phyloP scores from a whole-genome alignment of 2,113 vertebrate species.

The Gallinago media region DNA sequence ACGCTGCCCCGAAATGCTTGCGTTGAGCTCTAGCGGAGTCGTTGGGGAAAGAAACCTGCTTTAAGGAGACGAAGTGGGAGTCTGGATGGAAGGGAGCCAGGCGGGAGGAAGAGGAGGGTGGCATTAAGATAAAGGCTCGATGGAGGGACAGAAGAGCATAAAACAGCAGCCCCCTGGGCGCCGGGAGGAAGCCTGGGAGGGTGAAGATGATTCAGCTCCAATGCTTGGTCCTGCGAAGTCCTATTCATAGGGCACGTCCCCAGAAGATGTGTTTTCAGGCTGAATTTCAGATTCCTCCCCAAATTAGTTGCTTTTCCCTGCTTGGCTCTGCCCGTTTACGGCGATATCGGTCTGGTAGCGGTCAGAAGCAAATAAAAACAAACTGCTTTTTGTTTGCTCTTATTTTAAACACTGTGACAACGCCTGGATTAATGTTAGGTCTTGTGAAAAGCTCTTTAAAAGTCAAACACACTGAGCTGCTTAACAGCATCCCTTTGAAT shows the following conservation, averaged over 20 bases:
- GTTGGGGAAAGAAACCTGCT: not conserved
- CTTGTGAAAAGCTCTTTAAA: slow-evolving; percentile 48
- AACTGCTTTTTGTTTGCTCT: slow-evolving; percentile 20
- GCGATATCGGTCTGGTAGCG: not conserved
- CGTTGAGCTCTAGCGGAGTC: not conserved
- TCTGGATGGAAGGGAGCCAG: not conserved
- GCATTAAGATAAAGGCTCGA: not conserved
- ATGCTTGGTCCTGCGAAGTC: not conserved
- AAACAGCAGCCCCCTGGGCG: not conserved
- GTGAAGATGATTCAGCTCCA: not conserved
- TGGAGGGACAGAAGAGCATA: not conserved
- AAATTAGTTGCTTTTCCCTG: not conserved
- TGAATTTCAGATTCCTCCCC: not conserved
- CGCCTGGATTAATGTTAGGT: slow-evolving; percentile 27
- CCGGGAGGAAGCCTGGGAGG: not conserved
- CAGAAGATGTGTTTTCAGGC: not conserved
- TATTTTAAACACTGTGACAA: slow-evolving; percentile 13
- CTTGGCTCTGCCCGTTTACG: not conserved
- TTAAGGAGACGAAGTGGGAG: not conserved
- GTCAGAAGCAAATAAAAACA: slow-evolving; percentile 23
- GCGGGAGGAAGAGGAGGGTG: not conserved
- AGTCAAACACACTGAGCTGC: slow-evolving; percentile 36
- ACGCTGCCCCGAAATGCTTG: not conserved
- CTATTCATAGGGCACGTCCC: not conserved
- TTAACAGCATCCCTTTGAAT: slow-evolving; percentile 36